Base-by-base conservation (phyloP, 2,797 vertebrate genomes). In the Etheostoma nigrum region DNA sequence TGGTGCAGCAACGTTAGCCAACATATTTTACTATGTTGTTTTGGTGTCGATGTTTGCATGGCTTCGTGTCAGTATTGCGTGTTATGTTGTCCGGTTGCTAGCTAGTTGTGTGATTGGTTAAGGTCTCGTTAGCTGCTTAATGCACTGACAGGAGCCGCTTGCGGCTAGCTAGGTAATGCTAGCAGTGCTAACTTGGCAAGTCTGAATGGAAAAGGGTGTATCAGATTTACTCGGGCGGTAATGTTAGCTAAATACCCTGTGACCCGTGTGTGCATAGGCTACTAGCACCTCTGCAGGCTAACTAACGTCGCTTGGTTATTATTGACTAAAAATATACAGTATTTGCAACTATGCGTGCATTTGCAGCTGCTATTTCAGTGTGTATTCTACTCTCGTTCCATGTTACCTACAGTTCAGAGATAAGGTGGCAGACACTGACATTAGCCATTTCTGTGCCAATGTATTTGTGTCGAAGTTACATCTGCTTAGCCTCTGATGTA, bases 161-260 rank as follows among this genome's bases (percentile, higher is more conserved):
- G 67, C 14, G 4, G 76, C 75, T 77, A 88, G 89, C 91, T 89
- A 78, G 86, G 36, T 40, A 44, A 15, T 1, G 42, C 54, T 91
- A 91, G 71, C 87, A 1, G 18, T 70, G 89, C 90, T 92, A 91
- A 81, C 76, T 54, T 62, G 83, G 80, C 81, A 47, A 30, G 67
- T 64, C 58, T 72, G 68, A 78, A 59, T 71, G 87, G 75, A 78
- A 81, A 81, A 25, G 55, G 45, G 33, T 66, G 79, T 16, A 47
- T 71, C 55, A 79, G 88, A 70, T 86, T 88, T 67, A 61, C 25
- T 58, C 54, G 6, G 47, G 72, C 64, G 68, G 60, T 60, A n/a
- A 67, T 6, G 61, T 63, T 63, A 30, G 30, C 30, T 30, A 74
- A 85, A 84, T 48, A 78, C 74, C 23, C 45, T 13, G 57, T 74